These are phyloP conservation scores for Bos javanicus DNA, from an alignment of 2,113 vertebrate species.

Conservation along the genomic window DNA sequence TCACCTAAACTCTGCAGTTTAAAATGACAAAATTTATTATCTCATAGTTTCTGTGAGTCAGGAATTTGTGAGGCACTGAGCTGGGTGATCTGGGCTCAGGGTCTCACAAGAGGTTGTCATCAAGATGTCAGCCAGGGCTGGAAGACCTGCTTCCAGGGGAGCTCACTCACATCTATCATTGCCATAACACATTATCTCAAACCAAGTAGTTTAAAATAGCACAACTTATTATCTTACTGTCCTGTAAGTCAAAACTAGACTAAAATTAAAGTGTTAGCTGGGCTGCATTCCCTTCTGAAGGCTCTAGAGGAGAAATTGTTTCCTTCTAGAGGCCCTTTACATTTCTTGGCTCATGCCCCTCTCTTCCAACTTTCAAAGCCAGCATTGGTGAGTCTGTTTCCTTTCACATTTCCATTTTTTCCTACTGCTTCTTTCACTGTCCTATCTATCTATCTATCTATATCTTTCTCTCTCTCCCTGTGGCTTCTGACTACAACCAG, in stretches of 20 bases:
- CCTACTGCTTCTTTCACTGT: background rate
- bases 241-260: background rate
- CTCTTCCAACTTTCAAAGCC: background rate
- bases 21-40: background rate
- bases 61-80: background rate
- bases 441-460: too few relatives aligned
- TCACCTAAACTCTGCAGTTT: background rate
- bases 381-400: background rate
- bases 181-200: background rate
- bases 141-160: background rate
- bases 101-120: background rate
- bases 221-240: background rate
- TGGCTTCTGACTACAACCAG: background rate
- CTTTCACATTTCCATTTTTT: background rate
- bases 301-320: background rate
- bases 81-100: background rate
- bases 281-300: background rate
- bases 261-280: background rate
- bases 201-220: background rate
- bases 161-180: background rate
- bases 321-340: background rate
- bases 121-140: background rate
- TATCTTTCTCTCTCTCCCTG: background rate
- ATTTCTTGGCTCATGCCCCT: background rate
- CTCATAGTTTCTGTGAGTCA: background rate